Conservation (phyloP, 2,797 vertebrate genomes). For the Podarcis lilfordi region DNA sequence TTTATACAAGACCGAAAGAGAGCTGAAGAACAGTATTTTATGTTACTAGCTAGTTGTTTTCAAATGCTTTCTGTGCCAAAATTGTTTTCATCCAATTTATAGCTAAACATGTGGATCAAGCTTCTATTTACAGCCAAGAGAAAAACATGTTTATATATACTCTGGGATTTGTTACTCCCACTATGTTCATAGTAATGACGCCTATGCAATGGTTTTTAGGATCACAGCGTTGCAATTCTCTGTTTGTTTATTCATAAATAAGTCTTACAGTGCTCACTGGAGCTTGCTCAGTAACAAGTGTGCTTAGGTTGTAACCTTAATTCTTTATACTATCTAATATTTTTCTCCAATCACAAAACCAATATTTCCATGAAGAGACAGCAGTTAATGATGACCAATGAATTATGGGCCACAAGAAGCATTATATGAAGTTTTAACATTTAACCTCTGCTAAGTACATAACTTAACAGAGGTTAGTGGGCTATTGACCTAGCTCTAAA, state of each 20-base stretch:
- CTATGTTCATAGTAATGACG: not conserved
- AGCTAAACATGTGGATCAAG: not conserved
- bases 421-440: slow-evolving; percentile 65
- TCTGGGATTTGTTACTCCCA: too few relatives aligned
- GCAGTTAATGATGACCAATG: slow-evolving; percentile 57
- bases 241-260: not conserved
- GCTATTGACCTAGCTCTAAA: slow-evolving; percentile 65
- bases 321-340: slow-evolving; percentile 41
- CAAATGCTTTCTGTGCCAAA: not conserved
- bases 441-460: slow-evolving; percentile 50
- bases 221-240: not conserved
- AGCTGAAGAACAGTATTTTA: not conserved
- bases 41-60: not conserved
- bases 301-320: slow-evolving; percentile 30
- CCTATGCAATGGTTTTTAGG: too few relatives aligned
- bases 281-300: not conserved
- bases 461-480: slow-evolving; percentile 54
- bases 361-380: slow-evolving; percentile 65
- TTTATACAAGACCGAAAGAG: not conserved
- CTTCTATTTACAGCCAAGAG: not conserved
- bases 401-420: slow-evolving; percentile 53
- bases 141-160: too few relatives aligned
- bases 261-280: not conserved
- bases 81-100: not conserved
- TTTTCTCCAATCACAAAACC: slow-evolving; percentile 62